Conservation (phyloP, 1,140 invertebrate genomes). For the Philopotamus ludificatus region DNA sequence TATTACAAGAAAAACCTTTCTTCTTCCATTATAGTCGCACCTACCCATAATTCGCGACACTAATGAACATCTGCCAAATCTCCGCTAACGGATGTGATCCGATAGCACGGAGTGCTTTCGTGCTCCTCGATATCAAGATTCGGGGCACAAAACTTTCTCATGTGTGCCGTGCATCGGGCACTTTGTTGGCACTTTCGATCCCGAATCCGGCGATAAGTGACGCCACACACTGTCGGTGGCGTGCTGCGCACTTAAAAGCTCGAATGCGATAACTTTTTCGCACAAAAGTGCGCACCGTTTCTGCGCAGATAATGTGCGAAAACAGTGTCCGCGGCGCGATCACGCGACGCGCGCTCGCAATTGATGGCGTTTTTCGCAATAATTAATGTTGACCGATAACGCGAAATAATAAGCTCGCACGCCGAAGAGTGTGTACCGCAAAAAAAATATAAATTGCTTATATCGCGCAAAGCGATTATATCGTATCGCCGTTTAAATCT, state of each 20-base stretch:
- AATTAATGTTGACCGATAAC: conserved; percentile 37
- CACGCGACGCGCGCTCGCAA: conserved; percentile 16
- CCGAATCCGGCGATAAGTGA: not conserved
- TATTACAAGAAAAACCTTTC: too few relatives aligned
- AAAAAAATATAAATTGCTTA: not conserved
- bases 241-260: not conserved
- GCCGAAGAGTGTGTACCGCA: too few relatives aligned
- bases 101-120: not conserved
- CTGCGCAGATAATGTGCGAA: not conserved
- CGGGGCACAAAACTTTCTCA: not conserved
- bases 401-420: conserved; percentile 26
- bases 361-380: conserved; percentile 31
- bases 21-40: too few relatives aligned
- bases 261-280: not conserved
- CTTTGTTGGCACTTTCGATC: not conserved
- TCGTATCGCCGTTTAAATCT: too few relatives aligned
- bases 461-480: not conserved
- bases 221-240: not conserved
- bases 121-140: not conserved
- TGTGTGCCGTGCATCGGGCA: not conserved
- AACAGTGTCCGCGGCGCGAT: not conserved
- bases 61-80: too few relatives aligned
- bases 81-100: too few relatives aligned
- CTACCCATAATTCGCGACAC: too few relatives aligned
- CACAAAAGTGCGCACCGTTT: not conserved